Base-by-base conservation (phyloP, 2,113 vertebrate species). In the Jaculus jaculus region DNA sequence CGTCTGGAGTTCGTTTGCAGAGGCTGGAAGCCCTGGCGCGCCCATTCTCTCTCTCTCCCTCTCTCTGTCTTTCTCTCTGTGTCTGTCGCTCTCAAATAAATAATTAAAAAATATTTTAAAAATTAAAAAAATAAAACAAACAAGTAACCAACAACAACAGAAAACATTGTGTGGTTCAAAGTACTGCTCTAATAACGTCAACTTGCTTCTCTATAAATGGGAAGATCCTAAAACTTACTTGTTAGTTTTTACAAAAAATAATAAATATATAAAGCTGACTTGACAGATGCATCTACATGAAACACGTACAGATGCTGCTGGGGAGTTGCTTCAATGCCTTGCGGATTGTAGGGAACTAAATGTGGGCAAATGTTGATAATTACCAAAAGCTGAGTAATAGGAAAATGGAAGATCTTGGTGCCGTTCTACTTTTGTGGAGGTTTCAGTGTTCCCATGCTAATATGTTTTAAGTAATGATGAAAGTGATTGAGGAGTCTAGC, bases 381-480 rank as follows among this genome's bases (percentile, higher is more conserved):
- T 79, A 47, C n/a, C 58, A 63, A 28, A 89, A 69, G 51, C 39
- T 60, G 47, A 63, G 34, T 47, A 66, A 58, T 34, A 30, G 75
- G 13, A n/a, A 86, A 78, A 68, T 24, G 6, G 21, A 18, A 3
- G 6, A 77, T 34, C 34, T 2, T 71, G 60, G 17, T 71, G 20
- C 65, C 78, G 0, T 63, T 95, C 77, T 68, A 32, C 54, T 89
- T 86, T 60, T 87, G 26, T 42, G 20, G 60, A 74, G 30, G 15
- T 75, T 90, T 91, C 72, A 92, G 65, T 71, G 30, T 66, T 95
- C 68, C 18, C 37, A 80, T 66, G 87, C 77, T 92, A 47, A 90
- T 75, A 79, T 66, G 42, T 66, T 84, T 92, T 39, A 58, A 93
- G 81, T 92, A 72, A 90, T 34, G 4, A 83, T 39, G 83, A 84